These are phyloP conservation scores for Pomacea maculata DNA, from an alignment of 1,140 invertebrate genomes.

Conservation along the genomic window DNA sequence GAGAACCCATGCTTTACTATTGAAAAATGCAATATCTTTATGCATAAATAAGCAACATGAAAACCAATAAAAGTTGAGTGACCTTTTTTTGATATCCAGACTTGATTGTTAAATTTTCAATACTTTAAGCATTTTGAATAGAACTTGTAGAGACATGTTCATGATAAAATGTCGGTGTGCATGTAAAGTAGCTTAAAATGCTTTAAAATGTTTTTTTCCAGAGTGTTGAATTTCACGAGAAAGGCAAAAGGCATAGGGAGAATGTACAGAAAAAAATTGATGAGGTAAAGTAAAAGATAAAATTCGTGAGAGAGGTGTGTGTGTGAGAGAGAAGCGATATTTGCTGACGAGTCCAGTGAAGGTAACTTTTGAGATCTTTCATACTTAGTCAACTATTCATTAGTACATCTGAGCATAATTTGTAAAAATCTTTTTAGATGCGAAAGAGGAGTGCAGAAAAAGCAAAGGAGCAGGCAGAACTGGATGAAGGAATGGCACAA, in stretches of 20 bases:
- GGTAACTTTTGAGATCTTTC: too few species aligned
- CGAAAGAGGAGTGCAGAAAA: conserved; percentile 83
- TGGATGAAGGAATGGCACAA: conserved; percentile 82
- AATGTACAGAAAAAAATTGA: conserved; percentile 89
- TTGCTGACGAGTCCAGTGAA: not conserved
- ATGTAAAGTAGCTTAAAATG: conserved; percentile 13
- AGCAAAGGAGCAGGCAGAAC: conserved; percentile 78
- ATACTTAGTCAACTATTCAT: too few species aligned
- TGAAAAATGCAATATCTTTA: too few species aligned
- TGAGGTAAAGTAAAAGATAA: conserved; percentile 71
- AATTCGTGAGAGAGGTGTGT: not conserved
- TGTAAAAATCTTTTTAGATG: conserved; percentile 46
- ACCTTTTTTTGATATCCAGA: too few species aligned
- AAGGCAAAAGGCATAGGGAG: conserved; percentile 91
- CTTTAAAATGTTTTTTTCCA: conserved; percentile 43
- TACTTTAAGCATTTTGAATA: too few species aligned
- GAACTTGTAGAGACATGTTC: too few species aligned
- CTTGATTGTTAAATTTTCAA: too few species aligned
- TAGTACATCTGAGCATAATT: not conserved
- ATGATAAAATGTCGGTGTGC: conserved; percentile 1
- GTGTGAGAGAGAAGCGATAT: not conserved
- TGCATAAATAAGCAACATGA: too few species aligned
- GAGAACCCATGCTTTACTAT: too few species aligned
- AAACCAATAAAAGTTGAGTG: too few species aligned
- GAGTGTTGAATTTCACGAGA: conserved; percentile 95